Evolutionary conservation across 2,797 vertebrate genomes (phyloP), one percentile per base, ranked within the genome.

Genomic region (Gastrophryne carolinensis): DNA sequence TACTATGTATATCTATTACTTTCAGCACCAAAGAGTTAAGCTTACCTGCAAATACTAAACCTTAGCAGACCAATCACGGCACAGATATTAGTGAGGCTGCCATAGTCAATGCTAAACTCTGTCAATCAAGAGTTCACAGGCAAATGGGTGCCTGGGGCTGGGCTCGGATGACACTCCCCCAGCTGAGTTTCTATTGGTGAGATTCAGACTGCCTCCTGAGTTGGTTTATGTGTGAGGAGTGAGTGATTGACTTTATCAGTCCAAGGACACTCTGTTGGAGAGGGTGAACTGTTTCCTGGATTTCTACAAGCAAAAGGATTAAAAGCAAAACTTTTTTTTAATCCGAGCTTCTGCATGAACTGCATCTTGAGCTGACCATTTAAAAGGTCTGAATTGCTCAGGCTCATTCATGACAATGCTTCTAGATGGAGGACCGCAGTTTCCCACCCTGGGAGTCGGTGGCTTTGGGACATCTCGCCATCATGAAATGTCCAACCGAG

Each of bases 171-270:
- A 90, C 84, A 72, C 8, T 79, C 21, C 84, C 82, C 83, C 83
- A 85, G 91, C 88, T 60, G 83, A 44, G 78, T 87, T 84, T 87
- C 83, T 87, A 96, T 97, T 97, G 95, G 94, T 81, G 79, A 83
- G 76, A 82, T 86, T 84, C 83, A 90, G 86, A 85, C 91, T 90
- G 94, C 93, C 93, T 93, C 94, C 92, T 86, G 93, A 91, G 91
- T 93, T 89, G 91, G 94, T 95, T 94, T 95, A 95, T 98, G 95
- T 95, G 94, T 89, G 87, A 89, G 92, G 91, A 93, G 92, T 95
- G 94, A 94, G 93, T 94, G 95, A 92, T 94, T 94, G 94, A 95
- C 92, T 95, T 94, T 93, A 95, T 92, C 95, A 98, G 95, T 94
- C 93, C 94, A 95, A 95, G 95, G 94, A 96, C 95, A 95, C 92